These are phyloP conservation scores for Mohoua ochrocephala DNA, from an alignment of 2,113 vertebrate species.

Conservation along the genomic window DNA sequence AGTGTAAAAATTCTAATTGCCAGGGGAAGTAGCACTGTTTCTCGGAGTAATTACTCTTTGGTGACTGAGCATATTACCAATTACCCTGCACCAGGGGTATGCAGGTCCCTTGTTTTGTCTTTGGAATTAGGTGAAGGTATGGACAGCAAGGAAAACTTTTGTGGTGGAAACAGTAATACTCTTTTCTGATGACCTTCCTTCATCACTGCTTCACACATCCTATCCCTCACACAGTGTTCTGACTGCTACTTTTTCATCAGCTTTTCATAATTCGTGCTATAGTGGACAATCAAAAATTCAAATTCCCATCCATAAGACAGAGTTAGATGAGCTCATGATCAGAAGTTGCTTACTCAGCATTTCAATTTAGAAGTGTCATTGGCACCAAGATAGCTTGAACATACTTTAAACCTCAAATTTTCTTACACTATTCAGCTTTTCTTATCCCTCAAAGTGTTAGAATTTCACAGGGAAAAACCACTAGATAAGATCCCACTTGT, in stretches of 20 bases:
- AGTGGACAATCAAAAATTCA: not conserved
- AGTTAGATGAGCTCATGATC: not conserved
- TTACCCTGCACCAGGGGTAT: not conserved
- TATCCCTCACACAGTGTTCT: too few relatives aligned
- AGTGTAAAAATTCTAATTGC: not conserved
- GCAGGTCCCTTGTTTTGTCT: not conserved
- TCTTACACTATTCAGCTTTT: not conserved
- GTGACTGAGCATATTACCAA: not conserved
- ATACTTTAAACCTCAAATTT: not conserved
- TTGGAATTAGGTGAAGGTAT: not conserved
- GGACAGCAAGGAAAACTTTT: not conserved
- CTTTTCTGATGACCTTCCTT: not conserved
- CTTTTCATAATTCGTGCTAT: not conserved
- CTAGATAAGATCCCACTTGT: not conserved
- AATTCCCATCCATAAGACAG: not conserved
- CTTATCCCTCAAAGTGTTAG: not conserved
- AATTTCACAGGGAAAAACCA: not conserved
- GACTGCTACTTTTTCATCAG: not conserved
- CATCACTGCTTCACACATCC: too few relatives aligned
- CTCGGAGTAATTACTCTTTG: not conserved
- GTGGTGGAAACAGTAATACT: not conserved
- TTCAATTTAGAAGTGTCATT: not conserved
- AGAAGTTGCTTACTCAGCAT: not conserved
- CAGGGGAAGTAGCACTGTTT: not conserved
- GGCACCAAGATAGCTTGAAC: not conserved